Base-by-base conservation (phyloP, 1,140 invertebrate genomes). In the Liolophura sinensis region DNA sequence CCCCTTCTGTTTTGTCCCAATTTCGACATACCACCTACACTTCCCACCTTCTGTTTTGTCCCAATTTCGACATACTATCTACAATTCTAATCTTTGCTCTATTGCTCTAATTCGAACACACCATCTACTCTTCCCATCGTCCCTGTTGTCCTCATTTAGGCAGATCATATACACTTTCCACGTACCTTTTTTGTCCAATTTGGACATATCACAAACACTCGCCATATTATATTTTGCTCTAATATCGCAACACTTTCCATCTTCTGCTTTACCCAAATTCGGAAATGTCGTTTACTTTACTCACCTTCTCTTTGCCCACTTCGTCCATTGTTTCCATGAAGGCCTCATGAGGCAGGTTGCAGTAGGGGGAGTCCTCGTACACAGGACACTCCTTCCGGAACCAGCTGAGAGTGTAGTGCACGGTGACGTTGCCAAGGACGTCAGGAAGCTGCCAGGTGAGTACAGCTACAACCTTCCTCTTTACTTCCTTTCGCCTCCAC, bases 361-460 rank as follows among this genome's bases (percentile, higher is more conserved):
- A 77, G 14, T 49, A 27, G 31, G 70, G 68, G 15, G 62, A 47
- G 22, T 63, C 58, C 12, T 66, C 64, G 51, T 68, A 68, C 16
- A 72, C 62, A 18, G 67, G 60, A 57, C 75, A 77, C n/a, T 70
- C 52, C 48, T 67, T 54, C 22, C 72, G 57, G 50, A 70, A 73
- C 52, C 64, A 65, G n/a, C 65, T 48, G 12, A 78, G 62, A 9
- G 56, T 51, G 62, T 77, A 77, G 14, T 64, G 40, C 15, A 72
- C 56, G 18, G 27, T 25, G 11, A 50, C 25, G 4, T 54, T 55
- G 20, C n/a, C 50, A 1, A 22, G 52, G 18, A 62, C 62, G 4
- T 25, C 27, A 1, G 74, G 74, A 63, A 73, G 65, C 14, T 56
- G 51, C 74, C 74, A 76, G 51, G 64, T 60, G 0, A 74, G 48